A percentile compares a stretch with the other conserved stretches of the same genome.
Conservation (phyloP, 2,888 invertebrate species). For the Hydriomena furcata region DNA sequence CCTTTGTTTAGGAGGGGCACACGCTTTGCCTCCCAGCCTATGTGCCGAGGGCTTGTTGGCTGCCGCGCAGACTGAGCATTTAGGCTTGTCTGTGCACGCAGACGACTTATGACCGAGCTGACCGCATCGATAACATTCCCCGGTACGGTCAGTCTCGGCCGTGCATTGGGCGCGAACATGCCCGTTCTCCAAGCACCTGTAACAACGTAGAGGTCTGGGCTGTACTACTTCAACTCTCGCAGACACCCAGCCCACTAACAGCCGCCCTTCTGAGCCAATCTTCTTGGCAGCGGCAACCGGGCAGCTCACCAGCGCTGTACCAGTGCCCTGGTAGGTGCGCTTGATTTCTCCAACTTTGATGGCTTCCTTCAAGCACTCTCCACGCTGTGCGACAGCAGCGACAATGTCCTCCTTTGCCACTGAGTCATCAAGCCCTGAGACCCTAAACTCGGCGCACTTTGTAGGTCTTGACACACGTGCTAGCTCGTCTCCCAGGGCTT, state of each 20-base stretch:
- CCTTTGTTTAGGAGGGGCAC: too few species aligned
- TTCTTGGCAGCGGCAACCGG: not conserved
- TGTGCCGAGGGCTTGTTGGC: not conserved
- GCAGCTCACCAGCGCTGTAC: not conserved
- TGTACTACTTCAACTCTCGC: not conserved
- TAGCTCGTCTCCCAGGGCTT: not conserved
- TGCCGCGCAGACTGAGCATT: not conserved
- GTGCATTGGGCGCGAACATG: slow-evolving; percentile 1
- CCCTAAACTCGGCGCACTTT: slow-evolving; percentile 1
- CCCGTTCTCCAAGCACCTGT: not conserved
- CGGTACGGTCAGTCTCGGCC: not conserved
- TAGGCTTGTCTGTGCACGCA: not conserved
- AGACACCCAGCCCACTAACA: not conserved
- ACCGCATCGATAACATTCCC: slow-evolving; percentile 3
- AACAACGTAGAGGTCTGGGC: slow-evolving; percentile 2
- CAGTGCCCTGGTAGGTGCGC: not conserved
- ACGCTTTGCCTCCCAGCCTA: not conserved
- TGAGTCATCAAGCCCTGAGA: slow-evolving; percentile 13
- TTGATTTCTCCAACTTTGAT: not conserved
- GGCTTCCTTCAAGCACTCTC: not conserved
- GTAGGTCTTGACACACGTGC: slow-evolving; percentile 5
- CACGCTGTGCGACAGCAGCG: not conserved
- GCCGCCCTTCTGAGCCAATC: not conserved
- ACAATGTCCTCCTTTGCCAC: not conserved
- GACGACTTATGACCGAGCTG: not conserved